Conservation (phyloP, 2,113 vertebrate genomes). For the Illadopsis cleaveri region DNA sequence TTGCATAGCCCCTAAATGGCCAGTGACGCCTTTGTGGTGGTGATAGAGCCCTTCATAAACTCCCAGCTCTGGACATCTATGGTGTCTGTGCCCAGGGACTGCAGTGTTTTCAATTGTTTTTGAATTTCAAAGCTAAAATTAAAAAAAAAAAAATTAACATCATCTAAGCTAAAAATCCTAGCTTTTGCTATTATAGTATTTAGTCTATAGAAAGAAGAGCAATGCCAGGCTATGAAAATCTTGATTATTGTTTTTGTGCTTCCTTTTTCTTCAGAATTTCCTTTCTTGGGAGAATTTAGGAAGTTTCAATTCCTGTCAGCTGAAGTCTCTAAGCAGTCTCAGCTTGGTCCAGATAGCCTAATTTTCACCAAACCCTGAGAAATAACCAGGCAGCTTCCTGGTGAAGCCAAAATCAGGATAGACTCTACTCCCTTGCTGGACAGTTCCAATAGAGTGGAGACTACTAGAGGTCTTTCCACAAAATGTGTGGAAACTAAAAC, state of each 20-base stretch:
- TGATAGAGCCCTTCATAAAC: accelerated
- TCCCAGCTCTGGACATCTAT: neutral
- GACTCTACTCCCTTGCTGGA: neutral
- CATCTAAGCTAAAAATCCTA: neutral
- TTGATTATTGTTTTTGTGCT: neutral
- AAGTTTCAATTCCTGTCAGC: neutral
- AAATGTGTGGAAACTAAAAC: neutral
- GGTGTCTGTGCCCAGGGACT: neutral
- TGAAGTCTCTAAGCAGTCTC: neutral
- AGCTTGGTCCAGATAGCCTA: neutral
- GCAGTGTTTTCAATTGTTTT: neutral
- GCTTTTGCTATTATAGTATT: accelerated
- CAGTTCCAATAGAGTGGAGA: neutral
- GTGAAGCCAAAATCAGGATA: neutral
- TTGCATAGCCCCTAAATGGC: neutral
- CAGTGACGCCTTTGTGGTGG: neutral
- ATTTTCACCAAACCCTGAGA: neutral
- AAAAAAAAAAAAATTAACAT: neutral
- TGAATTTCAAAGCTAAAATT: neutral
- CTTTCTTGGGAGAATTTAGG: neutral
- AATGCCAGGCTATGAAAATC: neutral
- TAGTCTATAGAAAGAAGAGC: neutral
- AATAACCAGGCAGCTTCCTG: neutral
- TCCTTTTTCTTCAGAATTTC: neutral
- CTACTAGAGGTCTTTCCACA: neutral